A percentile compares a stretch with the other conserved stretches of the same genome.
Evolutionary conservation across 2,113 vertebrate species (phyloP).

Genomic region (Chloroceryle aenea): DNA sequence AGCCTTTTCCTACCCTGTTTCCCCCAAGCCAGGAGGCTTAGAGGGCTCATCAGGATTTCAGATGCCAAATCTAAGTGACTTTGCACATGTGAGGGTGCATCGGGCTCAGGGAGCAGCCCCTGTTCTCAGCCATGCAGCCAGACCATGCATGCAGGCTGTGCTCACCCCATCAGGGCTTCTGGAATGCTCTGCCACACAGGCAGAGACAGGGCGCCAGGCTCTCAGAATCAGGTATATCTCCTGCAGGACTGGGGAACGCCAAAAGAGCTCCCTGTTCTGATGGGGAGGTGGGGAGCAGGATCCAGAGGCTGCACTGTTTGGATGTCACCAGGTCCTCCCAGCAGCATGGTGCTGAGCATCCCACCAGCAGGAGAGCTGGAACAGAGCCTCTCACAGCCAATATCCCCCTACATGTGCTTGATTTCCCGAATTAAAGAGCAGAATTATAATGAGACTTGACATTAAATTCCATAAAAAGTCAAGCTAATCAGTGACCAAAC

Average conservation of each 20-base stretch:
- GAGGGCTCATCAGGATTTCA: not conserved
- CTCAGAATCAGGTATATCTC: fast-evolving
- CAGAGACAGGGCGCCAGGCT: not conserved
- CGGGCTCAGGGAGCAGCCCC: not conserved
- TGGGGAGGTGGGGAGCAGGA: not conserved
- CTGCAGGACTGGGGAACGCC: not conserved
- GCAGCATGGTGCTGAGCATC: not conserved
- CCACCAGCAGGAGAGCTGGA: not conserved
- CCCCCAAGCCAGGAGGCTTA: not conserved
- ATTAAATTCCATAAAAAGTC: conserved; percentile 64
- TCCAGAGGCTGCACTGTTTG: fast-evolving
- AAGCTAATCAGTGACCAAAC: conserved; percentile 67
- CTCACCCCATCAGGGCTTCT: too few relatives aligned
- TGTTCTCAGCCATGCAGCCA: not conserved
- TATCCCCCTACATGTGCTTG: not conserved
- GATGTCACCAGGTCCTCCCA: not conserved
- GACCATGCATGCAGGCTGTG: too few relatives aligned
- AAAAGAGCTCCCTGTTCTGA: not conserved
- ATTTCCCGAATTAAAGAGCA: conserved; percentile 46
- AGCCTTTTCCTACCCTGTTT: not conserved
- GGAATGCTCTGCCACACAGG: too few relatives aligned
- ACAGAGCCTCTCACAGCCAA: not conserved
- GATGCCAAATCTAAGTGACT: not conserved
- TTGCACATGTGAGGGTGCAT: fast-evolving
- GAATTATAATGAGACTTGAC: conserved; percentile 28